Percentiles rank a stretch among this genome's conserved stretches.
Conservation (phyloP, 2,797 vertebrate genomes). For the Dendrocincla tyrannina region DNA sequence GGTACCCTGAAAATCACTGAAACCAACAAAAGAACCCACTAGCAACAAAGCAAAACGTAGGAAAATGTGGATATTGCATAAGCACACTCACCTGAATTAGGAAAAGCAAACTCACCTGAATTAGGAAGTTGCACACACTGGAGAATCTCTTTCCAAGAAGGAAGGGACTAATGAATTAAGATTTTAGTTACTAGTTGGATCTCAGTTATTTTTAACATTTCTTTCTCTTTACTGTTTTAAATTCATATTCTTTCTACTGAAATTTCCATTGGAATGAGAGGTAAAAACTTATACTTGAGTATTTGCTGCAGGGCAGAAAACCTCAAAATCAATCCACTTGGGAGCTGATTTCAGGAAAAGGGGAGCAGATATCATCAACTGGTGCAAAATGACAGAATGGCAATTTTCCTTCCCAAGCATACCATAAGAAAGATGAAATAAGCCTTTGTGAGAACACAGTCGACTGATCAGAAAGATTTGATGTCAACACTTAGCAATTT, state of each 20-base stretch:
- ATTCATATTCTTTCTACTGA: not conserved
- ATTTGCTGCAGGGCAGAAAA: not conserved
- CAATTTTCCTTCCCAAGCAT: not conserved
- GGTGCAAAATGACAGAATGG: not conserved
- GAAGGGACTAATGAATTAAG: not conserved
- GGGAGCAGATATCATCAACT: not conserved
- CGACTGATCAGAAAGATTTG: not conserved
- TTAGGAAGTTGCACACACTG: not conserved
- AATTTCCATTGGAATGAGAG: not conserved
- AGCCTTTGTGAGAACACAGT: not conserved
- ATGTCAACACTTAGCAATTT: conserved; percentile 21
- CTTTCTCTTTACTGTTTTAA: not conserved
- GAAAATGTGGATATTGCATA: not conserved
- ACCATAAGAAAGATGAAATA: not conserved
- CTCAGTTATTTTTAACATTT: not conserved
- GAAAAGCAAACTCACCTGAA: not conserved
- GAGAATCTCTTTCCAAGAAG: not conserved
- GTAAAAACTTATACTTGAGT: not conserved
- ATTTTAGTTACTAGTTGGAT: not conserved
- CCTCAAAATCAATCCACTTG: not conserved
- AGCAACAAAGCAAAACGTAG: not conserved
- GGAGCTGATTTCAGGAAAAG: not conserved
- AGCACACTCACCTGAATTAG: not conserved
- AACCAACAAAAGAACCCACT: not conserved
- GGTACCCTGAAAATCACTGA: not conserved